Conservation (phyloP, 2,113 vertebrate species). For the Acanthisitta chloris region DNA sequence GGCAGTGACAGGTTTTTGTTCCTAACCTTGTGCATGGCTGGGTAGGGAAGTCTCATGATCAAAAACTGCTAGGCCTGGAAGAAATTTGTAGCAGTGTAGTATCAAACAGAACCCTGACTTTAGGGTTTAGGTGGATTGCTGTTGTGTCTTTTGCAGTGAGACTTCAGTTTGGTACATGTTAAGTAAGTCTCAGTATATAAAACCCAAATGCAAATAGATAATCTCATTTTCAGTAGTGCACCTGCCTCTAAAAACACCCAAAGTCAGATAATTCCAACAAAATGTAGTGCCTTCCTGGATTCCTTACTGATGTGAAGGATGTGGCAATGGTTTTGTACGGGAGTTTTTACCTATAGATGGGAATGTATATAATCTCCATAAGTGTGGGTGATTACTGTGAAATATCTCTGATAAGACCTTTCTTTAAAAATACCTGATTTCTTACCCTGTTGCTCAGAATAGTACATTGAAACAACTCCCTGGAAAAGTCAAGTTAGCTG, state of each 20-base stretch:
- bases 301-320: background rate
- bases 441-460: background rate
- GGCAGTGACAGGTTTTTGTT: background rate
- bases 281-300: background rate
- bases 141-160: background rate
- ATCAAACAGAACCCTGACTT: background rate
- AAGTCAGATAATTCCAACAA: background rate
- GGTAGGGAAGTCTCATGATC: background rate
- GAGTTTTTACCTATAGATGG: background rate
- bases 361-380: accelerated
- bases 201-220: background rate
- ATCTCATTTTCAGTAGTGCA: background rate
- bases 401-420: background rate
- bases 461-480: background rate
- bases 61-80: background rate
- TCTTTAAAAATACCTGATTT: background rate
- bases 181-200: background rate
- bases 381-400: background rate
- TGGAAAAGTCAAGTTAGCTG: background rate
- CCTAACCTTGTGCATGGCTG: background rate
- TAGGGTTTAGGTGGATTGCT: no score
- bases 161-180: background rate
- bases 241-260: background rate
- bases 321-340: background rate
- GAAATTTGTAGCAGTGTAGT: background rate